phyloP scores from a whole-genome alignment of 2,113 vertebrate species.

The Oncorhynchus keta region DNA sequence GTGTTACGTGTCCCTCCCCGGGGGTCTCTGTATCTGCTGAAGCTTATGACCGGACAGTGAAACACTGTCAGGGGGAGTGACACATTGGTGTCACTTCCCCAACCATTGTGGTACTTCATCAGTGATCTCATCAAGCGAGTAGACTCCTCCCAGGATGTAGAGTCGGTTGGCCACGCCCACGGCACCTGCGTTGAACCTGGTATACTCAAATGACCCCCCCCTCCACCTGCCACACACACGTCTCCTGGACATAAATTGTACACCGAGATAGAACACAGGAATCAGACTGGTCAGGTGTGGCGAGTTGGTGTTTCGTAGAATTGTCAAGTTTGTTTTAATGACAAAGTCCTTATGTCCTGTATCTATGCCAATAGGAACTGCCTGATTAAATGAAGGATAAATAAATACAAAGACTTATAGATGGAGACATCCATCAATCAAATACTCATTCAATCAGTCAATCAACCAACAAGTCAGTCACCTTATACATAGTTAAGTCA shows the following conservation, averaged over 20 bases:
- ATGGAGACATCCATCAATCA: no score
- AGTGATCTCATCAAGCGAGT: conserved; percentile 94
- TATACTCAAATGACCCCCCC: conserved; percentile 73
- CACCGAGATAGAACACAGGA: conserved; percentile 55
- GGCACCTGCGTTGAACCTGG: conserved; percentile 95
- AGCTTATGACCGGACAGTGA: conserved; percentile 92
- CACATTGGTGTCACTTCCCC: conserved; percentile 95
- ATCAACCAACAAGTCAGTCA: conserved; percentile 4
- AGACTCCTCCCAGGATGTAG: conserved; percentile 79
- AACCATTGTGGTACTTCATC: conserved; percentile 93
- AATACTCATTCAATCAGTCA: not conserved
- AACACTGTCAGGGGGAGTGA: conserved; percentile 93
- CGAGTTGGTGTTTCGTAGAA: no score
- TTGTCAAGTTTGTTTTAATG: no score
- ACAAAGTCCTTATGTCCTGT: no score
- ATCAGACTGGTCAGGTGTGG: not conserved
- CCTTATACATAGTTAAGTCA: conserved; percentile 96
- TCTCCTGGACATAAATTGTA: conserved; percentile 95
- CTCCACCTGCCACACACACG: conserved; percentile 83
- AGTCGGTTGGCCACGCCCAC: conserved; percentile 75
- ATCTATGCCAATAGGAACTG: no score
- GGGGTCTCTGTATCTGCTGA: conserved; percentile 90
- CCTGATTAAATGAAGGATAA: no score
- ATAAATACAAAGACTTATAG: no score
- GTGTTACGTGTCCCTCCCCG: conserved; percentile 68